Conservation (phyloP, 1,140 invertebrate genomes). For the Forficula auricularia region DNA sequence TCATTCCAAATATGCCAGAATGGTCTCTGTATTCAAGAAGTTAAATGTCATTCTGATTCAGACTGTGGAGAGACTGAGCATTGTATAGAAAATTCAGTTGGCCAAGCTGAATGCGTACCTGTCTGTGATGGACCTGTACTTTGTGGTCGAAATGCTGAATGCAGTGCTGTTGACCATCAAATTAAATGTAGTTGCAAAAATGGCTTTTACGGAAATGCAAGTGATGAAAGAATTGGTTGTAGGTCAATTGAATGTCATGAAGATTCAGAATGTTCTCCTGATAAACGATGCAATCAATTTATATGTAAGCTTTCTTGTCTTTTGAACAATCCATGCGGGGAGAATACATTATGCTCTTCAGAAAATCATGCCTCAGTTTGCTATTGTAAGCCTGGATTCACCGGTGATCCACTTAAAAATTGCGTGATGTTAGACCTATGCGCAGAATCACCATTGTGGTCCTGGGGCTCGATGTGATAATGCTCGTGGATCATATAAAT, state of each 20-base stretch:
- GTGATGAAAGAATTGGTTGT: constrained; percentile 50
- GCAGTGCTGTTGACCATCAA: constrained; percentile 45
- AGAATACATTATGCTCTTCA: constrained; percentile 65
- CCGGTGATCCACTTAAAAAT: constrained; percentile 48
- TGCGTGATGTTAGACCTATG: constrained; percentile 67
- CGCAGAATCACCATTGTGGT: constrained; percentile 56
- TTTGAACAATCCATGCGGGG: constrained; percentile 57
- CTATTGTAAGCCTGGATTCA: constrained; percentile 70
- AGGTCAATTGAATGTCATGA: constrained; percentile 53
- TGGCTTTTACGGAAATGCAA: constrained; percentile 62
- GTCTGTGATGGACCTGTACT: constrained; percentile 44
- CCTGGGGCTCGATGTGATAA: constrained; percentile 66
- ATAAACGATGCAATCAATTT: constrained; percentile 61
- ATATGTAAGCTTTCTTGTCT: constrained; percentile 73
- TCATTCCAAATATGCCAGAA: constrained; percentile 65
- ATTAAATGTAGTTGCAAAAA: constrained; percentile 55
- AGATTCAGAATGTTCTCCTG: constrained; percentile 54
- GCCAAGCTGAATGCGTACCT: constrained; percentile 47
- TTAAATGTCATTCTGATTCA: constrained; percentile 45
- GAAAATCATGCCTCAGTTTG: constrained; percentile 57
- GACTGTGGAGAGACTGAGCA: constrained; percentile 51
- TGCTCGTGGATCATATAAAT: constrained; percentile 60
- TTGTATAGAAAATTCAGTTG: constrained; percentile 45
- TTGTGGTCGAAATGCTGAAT: constrained; percentile 67
- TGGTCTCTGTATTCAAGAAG: constrained; percentile 63